Evolutionary conservation across 1,140 invertebrate species (phyloP).

Genomic region (Pseudomyrmex sp.): DNA sequence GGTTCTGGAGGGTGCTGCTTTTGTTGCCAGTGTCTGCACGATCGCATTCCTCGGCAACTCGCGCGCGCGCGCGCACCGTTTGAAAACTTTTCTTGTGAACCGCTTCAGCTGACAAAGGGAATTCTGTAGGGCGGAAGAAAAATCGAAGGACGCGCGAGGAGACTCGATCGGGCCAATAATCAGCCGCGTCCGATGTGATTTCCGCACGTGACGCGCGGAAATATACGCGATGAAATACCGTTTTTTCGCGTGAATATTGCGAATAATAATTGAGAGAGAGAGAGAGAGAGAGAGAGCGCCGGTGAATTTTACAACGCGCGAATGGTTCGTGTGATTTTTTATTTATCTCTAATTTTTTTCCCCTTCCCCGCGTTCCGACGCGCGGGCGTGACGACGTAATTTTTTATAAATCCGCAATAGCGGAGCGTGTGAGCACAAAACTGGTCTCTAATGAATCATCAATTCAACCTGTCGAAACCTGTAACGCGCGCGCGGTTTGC

Average conservation of each 20-base stretch:
- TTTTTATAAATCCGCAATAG: slow-evolving; percentile 4
- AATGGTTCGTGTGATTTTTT: not conserved
- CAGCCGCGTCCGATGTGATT: slow-evolving; percentile 21
- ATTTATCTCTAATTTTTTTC: not conserved
- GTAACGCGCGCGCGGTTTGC: not conserved
- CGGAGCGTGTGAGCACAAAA: slow-evolving; percentile 2
- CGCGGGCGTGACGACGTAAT: not conserved
- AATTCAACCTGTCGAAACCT: slow-evolving; percentile 34
- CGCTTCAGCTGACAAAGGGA: slow-evolving; percentile 45
- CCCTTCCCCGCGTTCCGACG: not conserved
- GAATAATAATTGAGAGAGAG: not conserved
- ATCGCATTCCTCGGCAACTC: slow-evolving; percentile 54
- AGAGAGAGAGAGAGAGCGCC: too few species aligned
- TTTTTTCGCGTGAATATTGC: slow-evolving; percentile 4
- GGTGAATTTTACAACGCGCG: too few species aligned
- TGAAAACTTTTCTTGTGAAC: slow-evolving; percentile 63
- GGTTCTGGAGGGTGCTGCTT: slow-evolving; percentile 54
- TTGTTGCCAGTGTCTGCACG: slow-evolving; percentile 62
- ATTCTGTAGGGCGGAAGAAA: slow-evolving; percentile 28
- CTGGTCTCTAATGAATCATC: slow-evolving; percentile 25
- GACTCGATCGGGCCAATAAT: slow-evolving; percentile 18
- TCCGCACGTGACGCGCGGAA: not conserved
- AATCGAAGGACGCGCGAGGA: slow-evolving; percentile 15
- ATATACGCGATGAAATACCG: not conserved
- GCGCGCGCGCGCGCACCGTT: slow-evolving; percentile 16